Percentiles rank a stretch among this genome's conserved stretches.
Conservation (phyloP, 2,797 vertebrate species). For the Myotis findleyi region DNA sequence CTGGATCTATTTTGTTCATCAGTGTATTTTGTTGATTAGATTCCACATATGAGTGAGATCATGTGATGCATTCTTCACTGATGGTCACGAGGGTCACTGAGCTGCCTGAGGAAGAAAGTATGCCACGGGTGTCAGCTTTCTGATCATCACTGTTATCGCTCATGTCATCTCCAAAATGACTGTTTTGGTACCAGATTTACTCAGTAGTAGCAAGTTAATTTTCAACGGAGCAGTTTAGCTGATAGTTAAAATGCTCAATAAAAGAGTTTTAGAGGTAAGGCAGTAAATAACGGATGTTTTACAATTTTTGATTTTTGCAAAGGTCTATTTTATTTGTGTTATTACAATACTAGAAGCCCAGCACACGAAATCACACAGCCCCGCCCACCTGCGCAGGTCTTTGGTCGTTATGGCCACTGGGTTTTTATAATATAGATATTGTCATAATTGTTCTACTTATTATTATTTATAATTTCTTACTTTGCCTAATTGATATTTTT, state of each 20-base stretch:
- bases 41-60: no score
- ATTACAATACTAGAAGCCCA: neutral
- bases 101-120: no score
- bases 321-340: neutral
- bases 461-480: neutral
- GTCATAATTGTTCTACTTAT: neutral
- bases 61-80: no score
- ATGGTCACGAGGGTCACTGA: accelerated
- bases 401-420: no score
- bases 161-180: accelerated
- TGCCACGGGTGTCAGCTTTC: no score
- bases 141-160: accelerated
- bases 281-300: neutral
- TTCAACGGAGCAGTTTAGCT: neutral
- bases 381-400: no score
- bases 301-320: neutral
- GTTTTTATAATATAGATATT: neutral
- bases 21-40: no score
- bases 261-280: neutral
- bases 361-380: no score
- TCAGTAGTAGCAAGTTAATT: neutral
- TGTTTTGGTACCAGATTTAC: no score
- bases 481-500: neutral
- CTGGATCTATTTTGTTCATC: no score
- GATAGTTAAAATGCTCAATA: neutral